These are phyloP conservation scores for Monodelphis domestica DNA, from an alignment of 2,797 vertebrate genomes.

Conservation along the genomic window DNA sequence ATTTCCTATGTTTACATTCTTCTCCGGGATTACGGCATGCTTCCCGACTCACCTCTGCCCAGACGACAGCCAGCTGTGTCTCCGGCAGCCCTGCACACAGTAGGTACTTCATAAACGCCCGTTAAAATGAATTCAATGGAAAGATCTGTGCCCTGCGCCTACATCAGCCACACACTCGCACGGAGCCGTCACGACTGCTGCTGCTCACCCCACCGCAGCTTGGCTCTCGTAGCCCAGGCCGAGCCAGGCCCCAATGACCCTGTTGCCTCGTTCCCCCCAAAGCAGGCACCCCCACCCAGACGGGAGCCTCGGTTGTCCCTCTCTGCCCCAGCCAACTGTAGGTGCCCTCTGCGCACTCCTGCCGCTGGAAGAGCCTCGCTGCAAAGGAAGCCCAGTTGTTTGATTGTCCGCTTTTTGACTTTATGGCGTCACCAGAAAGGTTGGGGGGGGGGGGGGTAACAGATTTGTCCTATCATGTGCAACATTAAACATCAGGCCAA, in stretches of 20 bases:
- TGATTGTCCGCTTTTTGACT: background rate
- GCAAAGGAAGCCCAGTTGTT: background rate
- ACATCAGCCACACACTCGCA: too few species aligned
- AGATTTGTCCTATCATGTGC: conserved; percentile 7
- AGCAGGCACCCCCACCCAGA: background rate
- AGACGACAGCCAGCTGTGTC: too few species aligned
- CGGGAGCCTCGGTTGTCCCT: too few species aligned
- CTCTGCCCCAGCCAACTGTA: background rate
- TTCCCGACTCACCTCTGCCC: too few species aligned
- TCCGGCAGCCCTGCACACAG: background rate
- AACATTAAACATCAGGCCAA: conserved; percentile 36
- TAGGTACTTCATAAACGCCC: background rate
- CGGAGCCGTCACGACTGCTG: too few species aligned
- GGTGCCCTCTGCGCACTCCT: background rate
- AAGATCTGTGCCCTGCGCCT: background rate
- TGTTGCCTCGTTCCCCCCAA: background rate
- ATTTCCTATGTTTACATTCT: too few species aligned
- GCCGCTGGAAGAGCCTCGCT: background rate
- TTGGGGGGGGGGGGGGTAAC: conserved; percentile 31
- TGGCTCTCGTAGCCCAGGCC: background rate
- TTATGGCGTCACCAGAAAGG: background rate
- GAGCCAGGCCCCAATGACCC: too few species aligned
- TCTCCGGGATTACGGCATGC: too few species aligned
- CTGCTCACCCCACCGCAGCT: too few species aligned
- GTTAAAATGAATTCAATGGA: background rate